These are phyloP conservation scores for Drosophila miranda DNA, from an alignment of 1,140 invertebrate species.

Conservation along the genomic window DNA sequence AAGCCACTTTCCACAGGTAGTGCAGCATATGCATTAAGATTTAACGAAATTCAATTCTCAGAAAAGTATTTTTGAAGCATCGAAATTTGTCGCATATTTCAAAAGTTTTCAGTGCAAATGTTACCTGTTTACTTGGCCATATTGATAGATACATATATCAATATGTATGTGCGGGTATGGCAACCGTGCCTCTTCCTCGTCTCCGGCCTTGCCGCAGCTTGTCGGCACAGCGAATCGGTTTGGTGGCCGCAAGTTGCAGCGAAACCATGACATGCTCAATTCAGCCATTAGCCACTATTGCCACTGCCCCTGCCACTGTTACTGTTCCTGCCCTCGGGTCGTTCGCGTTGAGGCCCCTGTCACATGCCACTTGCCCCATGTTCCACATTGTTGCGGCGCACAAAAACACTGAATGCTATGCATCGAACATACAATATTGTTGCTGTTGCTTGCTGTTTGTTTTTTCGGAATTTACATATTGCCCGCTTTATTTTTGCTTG, in stretches of 20 bases:
- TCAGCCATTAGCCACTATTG: slow-evolving; percentile 59
- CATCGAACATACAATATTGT: slow-evolving; percentile 29
- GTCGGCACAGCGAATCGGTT: slow-evolving; percentile 12
- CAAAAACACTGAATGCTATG: slow-evolving; percentile 39
- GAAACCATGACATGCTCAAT: slow-evolving; percentile 63
- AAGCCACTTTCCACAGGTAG: too few species aligned
- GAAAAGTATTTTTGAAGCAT: too few species aligned
- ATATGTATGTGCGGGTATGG: too few species aligned
- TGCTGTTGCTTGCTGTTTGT: slow-evolving; percentile 28
- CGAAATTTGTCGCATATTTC: too few species aligned
- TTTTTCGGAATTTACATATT: slow-evolving; percentile 18
- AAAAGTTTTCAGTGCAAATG: too few species aligned
- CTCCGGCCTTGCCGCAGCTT: slow-evolving; percentile 5
- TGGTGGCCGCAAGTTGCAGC: slow-evolving; percentile 26
- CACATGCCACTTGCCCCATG: slow-evolving; percentile 27
- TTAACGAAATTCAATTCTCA: too few species aligned
- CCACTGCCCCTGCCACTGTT: slow-evolving; percentile 15
- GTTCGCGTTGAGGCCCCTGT: slow-evolving; percentile 4
- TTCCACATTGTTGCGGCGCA: slow-evolving; percentile 18
- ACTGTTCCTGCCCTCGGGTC: slow-evolving; percentile 1
- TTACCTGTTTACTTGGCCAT: too few species aligned
- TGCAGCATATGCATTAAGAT: too few species aligned
- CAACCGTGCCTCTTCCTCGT: neutral
- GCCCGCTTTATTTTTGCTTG: slow-evolving; percentile 13
- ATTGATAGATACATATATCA: too few species aligned